A percentile compares a stretch with the other conserved stretches of the same genome.
These are phyloP conservation scores for Pan troglodytes DNA, from an alignment of 2,113 vertebrate species.

Conservation along the genomic window NHGRI_mPanTro3-v2.1_pri NC_072409.2:60890501-60891000, in stretches of 20 bases:
- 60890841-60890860: background rate
- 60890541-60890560: conserved; percentile 19
- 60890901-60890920: background rate
- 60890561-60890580: background rate
- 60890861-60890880: background rate
- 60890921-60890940: background rate
- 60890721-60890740: background rate
- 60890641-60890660: background rate
- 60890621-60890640: background rate
- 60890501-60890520: background rate
- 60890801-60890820: background rate
- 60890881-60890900: background rate
- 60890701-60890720: too few relatives aligned
- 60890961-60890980: background rate
- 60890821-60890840: background rate
- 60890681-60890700: too few relatives aligned
- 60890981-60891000: background rate
- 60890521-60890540: conserved; percentile 12
- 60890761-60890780: background rate
- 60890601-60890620: background rate
- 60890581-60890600: background rate
- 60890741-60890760: background rate
- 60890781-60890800: too few relatives aligned
- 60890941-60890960: conserved; percentile 4
- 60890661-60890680: background rate